These are phyloP conservation scores for Oreochromis spilurus DNA, from an alignment of 2,113 vertebrate species.

Conservation along the genomic window DNA sequence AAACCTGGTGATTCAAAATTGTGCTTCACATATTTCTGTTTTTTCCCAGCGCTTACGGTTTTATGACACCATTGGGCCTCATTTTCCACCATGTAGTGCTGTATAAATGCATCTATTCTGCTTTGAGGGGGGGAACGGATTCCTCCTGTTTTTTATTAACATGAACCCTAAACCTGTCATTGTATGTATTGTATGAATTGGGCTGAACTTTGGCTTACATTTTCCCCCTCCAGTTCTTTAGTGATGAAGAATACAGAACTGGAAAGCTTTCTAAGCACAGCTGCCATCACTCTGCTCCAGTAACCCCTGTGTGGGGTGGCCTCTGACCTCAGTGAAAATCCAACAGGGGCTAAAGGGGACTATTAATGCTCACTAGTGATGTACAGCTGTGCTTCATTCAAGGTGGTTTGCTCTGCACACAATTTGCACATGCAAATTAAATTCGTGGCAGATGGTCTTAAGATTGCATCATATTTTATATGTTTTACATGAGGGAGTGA, in stretches of 20 bases:
- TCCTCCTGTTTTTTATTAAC: constrained; percentile 53
- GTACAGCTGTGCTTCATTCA: constrained; percentile 27
- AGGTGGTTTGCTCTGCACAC: neutral
- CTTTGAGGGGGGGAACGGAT: constrained; percentile 1
- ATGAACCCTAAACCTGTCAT: constrained; percentile 45
- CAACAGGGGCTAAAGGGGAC: constrained; percentile 16
- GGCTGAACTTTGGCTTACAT: constrained; percentile 28
- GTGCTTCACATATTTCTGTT: neutral
- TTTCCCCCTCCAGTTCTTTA: constrained; percentile 8
- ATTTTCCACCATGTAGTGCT: neutral
- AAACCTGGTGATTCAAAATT: constrained; percentile 22
- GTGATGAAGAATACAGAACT: constrained; percentile 34
- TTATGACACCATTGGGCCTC: constrained; percentile 12
- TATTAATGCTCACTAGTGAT: constrained; percentile 37
- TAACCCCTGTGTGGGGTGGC: constrained; percentile 43
- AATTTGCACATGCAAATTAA: neutral
- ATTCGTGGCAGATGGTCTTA: neutral
- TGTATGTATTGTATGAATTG: constrained; percentile 29
- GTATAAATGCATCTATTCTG: constrained; percentile 16
- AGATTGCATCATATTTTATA: neutral
- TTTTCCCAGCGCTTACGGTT: neutral
- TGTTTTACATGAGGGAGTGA: neutral
- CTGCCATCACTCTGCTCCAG: constrained; percentile 1
- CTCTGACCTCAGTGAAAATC: constrained; percentile 53
- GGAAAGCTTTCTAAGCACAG: constrained; percentile 39